These are phyloP conservation scores for Drosophila tristis DNA, from an alignment of 1,140 invertebrate genomes.

Conservation along the genomic window DNA sequence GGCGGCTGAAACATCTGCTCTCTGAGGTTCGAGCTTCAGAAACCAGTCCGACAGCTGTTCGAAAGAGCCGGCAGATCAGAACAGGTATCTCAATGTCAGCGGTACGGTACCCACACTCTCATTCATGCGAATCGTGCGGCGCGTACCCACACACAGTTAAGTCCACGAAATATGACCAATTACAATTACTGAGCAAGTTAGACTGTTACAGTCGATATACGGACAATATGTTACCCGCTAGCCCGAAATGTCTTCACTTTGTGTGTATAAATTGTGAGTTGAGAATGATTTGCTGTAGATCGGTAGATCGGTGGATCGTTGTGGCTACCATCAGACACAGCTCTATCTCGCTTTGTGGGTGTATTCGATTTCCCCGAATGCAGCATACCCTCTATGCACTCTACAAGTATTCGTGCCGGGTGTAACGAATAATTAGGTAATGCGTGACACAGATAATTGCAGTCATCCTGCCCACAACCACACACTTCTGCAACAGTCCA, in stretches of 20 bases:
- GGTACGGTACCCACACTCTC: constrained; percentile 60
- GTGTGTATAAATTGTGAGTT: too few relatives aligned
- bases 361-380: too few relatives aligned
- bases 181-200: constrained; percentile 17
- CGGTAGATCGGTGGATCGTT: too few relatives aligned
- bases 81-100: constrained; percentile 58
- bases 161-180: constrained; percentile 32
- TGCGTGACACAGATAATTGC: constrained; percentile 51
- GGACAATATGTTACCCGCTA: too few relatives aligned
- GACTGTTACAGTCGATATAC: too few relatives aligned
- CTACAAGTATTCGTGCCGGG: not conserved
- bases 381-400: too few relatives aligned
- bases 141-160: constrained; percentile 39
- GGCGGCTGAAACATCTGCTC: constrained; percentile 54
- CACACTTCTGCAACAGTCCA: constrained; percentile 19
- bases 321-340: too few relatives aligned
- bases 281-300: too few relatives aligned
- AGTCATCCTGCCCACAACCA: constrained; percentile 47
- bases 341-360: not conserved
- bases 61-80: constrained; percentile 14
- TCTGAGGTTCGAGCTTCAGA: constrained; percentile 15
- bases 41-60: constrained; percentile 75
- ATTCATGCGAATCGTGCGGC: constrained; percentile 58
- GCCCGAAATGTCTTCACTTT: too few relatives aligned
- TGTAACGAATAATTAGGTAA: constrained; percentile 50